Evolutionary conservation across 1,140 invertebrate species (phyloP).

Genomic region (Belonocnema kinseyi): DNA sequence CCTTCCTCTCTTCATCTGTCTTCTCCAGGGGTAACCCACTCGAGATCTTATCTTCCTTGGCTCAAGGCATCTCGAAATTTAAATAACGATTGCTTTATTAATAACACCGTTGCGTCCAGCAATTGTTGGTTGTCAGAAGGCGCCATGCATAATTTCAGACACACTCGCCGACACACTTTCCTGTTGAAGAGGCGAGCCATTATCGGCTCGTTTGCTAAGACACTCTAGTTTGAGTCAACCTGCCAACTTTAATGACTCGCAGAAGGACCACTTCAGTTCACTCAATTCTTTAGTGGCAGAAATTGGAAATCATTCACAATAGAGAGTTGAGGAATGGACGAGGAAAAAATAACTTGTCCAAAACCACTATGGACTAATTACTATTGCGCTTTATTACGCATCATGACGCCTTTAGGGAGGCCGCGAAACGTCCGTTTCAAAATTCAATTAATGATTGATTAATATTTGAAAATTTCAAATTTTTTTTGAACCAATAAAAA

Average conservation of each 20-base stretch:
- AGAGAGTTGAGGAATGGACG: no score
- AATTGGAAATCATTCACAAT: no score
- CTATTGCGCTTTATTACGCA: no score
- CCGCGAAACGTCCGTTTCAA: no score
- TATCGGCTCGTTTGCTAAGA: background rate
- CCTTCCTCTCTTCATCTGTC: slow-evolving; percentile 19
- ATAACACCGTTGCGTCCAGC: background rate
- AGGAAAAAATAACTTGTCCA: no score
- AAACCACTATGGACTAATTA: no score
- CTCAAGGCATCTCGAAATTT: slow-evolving; percentile 21
- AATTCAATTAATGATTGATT: no score
- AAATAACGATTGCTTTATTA: slow-evolving; percentile 32
- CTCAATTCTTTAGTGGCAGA: background rate
- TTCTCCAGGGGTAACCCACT: background rate
- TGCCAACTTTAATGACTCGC: background rate
- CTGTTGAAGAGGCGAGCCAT: background rate
- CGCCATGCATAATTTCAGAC: slow-evolving; percentile 32
- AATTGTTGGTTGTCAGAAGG: slow-evolving; percentile 31
- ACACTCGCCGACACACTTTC: background rate
- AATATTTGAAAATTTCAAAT: no score
- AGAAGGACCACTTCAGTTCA: background rate
- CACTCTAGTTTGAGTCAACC: background rate
- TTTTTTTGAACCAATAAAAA: no score
- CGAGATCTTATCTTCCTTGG: background rate
- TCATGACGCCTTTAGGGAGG: no score